phyloP scores from a whole-genome alignment of 2,113 vertebrate species.

The Gnathonemus echidnorhynchus region DNA sequence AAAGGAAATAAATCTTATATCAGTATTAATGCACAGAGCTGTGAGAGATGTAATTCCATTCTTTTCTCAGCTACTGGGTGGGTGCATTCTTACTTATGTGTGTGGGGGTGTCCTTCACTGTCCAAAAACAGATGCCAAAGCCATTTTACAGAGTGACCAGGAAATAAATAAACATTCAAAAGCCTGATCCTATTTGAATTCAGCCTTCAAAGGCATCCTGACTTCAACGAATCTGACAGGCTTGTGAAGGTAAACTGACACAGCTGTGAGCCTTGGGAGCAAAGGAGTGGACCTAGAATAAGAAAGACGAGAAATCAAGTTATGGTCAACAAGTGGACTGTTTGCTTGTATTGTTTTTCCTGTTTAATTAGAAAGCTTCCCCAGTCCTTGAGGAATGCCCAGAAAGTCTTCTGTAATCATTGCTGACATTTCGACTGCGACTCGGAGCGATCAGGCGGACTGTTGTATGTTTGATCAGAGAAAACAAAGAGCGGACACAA shows the following conservation, averaged over 20 bases:
- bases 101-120: background rate
- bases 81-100: background rate
- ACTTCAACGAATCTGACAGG: conserved; percentile 10
- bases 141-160: background rate
- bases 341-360: background rate
- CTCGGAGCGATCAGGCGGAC: background rate
- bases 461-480: background rate
- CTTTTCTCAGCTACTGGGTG: background rate
- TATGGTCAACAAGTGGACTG: background rate
- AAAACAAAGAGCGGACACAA: background rate
- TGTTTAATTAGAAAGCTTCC: background rate
- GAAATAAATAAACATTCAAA: conserved; percentile 13
- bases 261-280: background rate
- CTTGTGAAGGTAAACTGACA: background rate
- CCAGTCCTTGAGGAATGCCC: background rate
- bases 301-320: background rate
- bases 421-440: background rate
- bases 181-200: conserved; percentile 11
- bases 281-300: background rate
- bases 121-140: background rate
- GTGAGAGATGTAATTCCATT: background rate
- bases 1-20: background rate
- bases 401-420: background rate
- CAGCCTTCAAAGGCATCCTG: conserved; percentile 4
- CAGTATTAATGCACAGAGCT: background rate